These are phyloP conservation scores for Xylocopa sonorina DNA, from an alignment of 1,140 invertebrate species.

Conservation along the genomic window DNA sequence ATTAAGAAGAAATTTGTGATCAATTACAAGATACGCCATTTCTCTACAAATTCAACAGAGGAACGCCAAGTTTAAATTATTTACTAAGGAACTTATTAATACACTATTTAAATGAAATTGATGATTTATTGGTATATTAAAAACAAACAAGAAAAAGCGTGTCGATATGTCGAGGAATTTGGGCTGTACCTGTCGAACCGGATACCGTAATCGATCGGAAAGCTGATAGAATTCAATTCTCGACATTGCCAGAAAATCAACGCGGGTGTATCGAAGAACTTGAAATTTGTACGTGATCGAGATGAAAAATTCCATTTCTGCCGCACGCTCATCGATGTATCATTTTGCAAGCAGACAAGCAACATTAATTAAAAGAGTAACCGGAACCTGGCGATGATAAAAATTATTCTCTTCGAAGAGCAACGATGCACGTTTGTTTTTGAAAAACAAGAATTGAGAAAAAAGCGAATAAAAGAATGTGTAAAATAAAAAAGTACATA, in stretches of 20 bases:
- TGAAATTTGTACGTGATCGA: neutral
- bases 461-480: neutral
- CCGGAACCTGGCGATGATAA: neutral
- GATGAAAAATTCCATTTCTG: constrained; percentile 31
- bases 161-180: constrained; percentile 18
- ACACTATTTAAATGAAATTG: neutral
- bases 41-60: too few relatives aligned
- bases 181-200: neutral
- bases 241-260: neutral
- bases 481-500: neutral
- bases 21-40: too few relatives aligned
- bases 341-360: neutral
- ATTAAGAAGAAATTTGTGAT: too few relatives aligned
- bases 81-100: too few relatives aligned
- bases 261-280: neutral
- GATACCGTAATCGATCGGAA: constrained; percentile 21
- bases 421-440: neutral
- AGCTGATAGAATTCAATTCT: constrained; percentile 31
- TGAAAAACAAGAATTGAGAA: neutral
- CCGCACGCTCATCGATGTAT: too few relatives aligned
- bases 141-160: neutral
- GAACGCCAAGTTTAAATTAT: too few relatives aligned
- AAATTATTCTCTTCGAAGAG: neutral
- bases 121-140: too few relatives aligned
- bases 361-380: neutral